Percentiles rank a stretch among this genome's conserved stretches.
These are phyloP conservation scores for Acholoe squamosa DNA, from an alignment of 2,888 invertebrate species.

Conservation along the genomic window DNA sequence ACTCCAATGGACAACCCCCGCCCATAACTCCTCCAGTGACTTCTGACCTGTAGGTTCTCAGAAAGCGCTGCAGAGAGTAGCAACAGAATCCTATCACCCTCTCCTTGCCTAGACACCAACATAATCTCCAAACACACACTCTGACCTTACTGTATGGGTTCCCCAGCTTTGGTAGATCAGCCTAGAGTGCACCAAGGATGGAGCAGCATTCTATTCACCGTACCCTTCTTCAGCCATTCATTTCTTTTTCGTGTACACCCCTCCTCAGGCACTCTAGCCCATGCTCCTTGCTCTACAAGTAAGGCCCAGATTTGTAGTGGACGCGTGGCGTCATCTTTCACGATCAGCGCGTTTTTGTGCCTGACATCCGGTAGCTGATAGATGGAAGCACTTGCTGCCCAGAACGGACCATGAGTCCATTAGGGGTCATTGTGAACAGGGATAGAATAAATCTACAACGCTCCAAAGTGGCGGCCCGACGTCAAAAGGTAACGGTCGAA, in stretches of 20 bases:
- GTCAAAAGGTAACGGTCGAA: slow-evolving; percentile 46
- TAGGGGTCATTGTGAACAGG: slow-evolving; percentile 40
- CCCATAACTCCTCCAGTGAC: background rate
- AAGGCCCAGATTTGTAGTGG: slow-evolving; percentile 24
- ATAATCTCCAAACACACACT: no score
- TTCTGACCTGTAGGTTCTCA: background rate
- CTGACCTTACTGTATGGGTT: no score
- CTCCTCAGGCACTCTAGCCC: background rate
- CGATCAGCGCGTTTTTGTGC: slow-evolving; percentile 44
- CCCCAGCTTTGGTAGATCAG: no score
- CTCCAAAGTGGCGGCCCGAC: background rate
- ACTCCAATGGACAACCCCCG: background rate
- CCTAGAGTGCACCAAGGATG: background rate
- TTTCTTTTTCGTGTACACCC: background rate
- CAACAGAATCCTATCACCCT: background rate
- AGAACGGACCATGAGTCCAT: slow-evolving; percentile 29
- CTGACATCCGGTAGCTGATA: slow-evolving; percentile 46
- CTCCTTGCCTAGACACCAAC: background rate
- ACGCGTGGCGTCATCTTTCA: slow-evolving; percentile 16
- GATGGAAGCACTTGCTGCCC: background rate
- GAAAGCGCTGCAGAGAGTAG: background rate
- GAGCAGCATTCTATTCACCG: background rate
- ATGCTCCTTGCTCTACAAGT: background rate
- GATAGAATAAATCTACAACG: background rate
- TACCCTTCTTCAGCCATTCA: background rate